Conservation (phyloP, 2,113 vertebrate genomes). For the Oncorhynchus masou region DNA sequence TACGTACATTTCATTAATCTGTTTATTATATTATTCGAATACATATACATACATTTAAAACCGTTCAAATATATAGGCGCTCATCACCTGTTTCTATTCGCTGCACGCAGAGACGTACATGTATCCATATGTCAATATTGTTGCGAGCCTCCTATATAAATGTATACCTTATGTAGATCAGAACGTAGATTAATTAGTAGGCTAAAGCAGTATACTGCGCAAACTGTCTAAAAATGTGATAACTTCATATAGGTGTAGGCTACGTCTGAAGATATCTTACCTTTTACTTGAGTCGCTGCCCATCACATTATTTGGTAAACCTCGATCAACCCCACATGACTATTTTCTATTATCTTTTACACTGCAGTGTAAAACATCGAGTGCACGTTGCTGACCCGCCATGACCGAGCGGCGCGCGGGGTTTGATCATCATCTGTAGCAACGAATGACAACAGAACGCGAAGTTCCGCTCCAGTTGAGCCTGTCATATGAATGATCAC, state of each 20-base stretch:
- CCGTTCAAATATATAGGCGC: no score
- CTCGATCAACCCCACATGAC: no score
- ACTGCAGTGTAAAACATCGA: not conserved
- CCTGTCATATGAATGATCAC: conserved; percentile 44
- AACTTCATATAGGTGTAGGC: not conserved
- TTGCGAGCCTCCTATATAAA: not conserved
- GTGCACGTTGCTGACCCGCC: not conserved
- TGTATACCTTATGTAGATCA: no score
- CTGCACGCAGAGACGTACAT: no score
- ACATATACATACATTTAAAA: not conserved
- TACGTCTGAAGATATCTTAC: conserved; percentile 13
- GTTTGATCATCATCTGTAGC: not conserved
- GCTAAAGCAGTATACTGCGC: no score
- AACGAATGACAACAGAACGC: not conserved
- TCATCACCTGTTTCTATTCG: no score
- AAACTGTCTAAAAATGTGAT: not conserved
- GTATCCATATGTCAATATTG: not conserved
- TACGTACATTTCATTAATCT: no score
- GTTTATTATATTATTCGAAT: no score
- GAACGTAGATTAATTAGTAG: no score
- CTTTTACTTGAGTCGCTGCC: conserved; percentile 30
- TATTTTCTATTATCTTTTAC: not conserved
- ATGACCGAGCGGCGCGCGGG: not conserved
- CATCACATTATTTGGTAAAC: not conserved
- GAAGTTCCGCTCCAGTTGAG: conserved; percentile 53